A percentile compares a stretch with the other conserved stretches of the same genome.
Conservation (phyloP, 2,888 invertebrate genomes). For the Polydrusus pterygomalis region DNA sequence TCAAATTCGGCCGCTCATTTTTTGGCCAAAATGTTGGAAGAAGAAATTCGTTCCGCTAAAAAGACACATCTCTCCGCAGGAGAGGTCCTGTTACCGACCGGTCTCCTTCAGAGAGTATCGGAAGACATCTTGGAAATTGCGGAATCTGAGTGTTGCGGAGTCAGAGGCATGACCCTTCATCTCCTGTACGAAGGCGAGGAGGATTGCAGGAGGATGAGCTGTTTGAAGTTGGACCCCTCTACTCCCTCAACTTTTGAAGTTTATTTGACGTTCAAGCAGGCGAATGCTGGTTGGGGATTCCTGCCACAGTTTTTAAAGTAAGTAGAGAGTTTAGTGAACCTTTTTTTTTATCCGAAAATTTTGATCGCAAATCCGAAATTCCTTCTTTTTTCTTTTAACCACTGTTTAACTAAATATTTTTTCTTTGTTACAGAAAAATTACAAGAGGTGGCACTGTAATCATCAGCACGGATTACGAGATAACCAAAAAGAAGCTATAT, state of each 20-base stretch:
- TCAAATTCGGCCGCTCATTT: constrained; percentile 77
- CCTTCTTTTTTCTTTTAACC: neutral
- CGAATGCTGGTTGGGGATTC: constrained; percentile 89
- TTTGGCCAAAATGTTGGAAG: constrained; percentile 84
- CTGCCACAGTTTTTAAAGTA: constrained; percentile 93
- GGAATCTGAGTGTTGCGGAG: constrained; percentile 91
- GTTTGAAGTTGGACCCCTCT: constrained; percentile 89
- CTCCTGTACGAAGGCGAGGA: constrained; percentile 86
- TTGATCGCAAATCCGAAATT: neutral
- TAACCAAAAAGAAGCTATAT: constrained; percentile 94
- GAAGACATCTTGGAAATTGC: constrained; percentile 87
- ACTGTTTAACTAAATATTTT: constrained; percentile 34
- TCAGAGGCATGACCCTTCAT: constrained; percentile 88
- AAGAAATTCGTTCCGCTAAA: constrained; percentile 87
- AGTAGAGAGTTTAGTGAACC: constrained; percentile 73
- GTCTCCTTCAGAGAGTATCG: constrained; percentile 86
- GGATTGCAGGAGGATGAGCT: constrained; percentile 83
- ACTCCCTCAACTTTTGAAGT: constrained; percentile 94
- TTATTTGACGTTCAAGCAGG: constrained; percentile 90
- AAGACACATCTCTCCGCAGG: constrained; percentile 87
- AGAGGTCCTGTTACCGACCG: constrained; percentile 89
- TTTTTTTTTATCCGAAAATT: too few relatives aligned
- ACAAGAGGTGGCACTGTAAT: constrained; percentile 90
- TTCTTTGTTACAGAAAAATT: constrained; percentile 79
- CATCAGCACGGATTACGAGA: constrained; percentile 89